These are phyloP conservation scores for Passer domesticus DNA, from an alignment of 2,113 vertebrate species.

Conservation along the genomic window DNA sequence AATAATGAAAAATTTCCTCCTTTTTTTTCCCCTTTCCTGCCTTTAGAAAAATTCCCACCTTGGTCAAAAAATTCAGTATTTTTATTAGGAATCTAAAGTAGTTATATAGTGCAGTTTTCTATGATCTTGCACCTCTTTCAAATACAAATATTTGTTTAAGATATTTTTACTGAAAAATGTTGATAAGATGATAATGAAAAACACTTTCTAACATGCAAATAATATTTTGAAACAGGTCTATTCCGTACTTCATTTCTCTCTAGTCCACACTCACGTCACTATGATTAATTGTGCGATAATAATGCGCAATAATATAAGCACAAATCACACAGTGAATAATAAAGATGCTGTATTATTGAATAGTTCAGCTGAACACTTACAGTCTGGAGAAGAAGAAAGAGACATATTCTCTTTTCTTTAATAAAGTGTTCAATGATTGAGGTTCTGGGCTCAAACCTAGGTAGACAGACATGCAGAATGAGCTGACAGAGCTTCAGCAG, in stretches of 20 bases:
- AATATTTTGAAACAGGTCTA: neutral
- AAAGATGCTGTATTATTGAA: neutral
- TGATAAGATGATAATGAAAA: neutral
- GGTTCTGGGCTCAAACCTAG: neutral
- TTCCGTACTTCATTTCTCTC: neutral
- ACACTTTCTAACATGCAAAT: neutral
- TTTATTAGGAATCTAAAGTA: neutral
- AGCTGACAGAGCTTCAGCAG: neutral
- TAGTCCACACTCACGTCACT: neutral
- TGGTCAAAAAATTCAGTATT: neutral
- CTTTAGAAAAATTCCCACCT: neutral
- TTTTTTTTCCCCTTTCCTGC: neutral
- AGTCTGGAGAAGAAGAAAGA: neutral
- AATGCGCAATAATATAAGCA: neutral
- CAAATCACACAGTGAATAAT: neutral
- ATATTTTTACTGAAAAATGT: neutral
- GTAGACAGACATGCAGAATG: neutral
- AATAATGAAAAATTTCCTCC: neutral
- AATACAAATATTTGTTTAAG: neutral
- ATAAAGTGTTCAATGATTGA: neutral
- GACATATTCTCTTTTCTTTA: neutral
- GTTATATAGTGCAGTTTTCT: neutral
- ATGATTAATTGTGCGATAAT: conserved; percentile 8
- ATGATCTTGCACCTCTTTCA: neutral
- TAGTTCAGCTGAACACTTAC: neutral